Evolutionary conservation across 2,888 invertebrate species (phyloP).

Genomic region (Ornithoptera alexandrae): DNA sequence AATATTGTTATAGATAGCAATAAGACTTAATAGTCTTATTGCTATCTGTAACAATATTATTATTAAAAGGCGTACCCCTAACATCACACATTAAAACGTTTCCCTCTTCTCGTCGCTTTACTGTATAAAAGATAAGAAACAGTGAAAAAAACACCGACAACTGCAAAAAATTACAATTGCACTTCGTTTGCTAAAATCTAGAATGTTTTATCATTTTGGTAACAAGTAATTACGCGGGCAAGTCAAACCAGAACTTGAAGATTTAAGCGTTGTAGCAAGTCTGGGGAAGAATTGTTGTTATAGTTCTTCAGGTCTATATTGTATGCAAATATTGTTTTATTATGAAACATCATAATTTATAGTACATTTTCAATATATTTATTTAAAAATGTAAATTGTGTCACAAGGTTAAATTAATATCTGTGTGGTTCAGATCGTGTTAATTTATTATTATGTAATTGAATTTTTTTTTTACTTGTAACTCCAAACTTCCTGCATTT

Average conservation of each 20-base stretch:
- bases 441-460: too few relatives aligned
- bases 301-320: neutral
- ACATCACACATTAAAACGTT: neutral
- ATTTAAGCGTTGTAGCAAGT: neutral
- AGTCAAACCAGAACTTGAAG: neutral
- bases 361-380: too few relatives aligned
- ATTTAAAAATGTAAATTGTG: too few relatives aligned
- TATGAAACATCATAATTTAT: too few relatives aligned
- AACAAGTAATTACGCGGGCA: slow-evolving; percentile 3
- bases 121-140: neutral
- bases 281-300: slow-evolving; percentile 1
- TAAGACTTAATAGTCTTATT: too few relatives aligned
- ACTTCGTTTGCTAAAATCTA: neutral
- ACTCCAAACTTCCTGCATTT: too few relatives aligned
- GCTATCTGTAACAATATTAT: too few relatives aligned
- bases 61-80: too few relatives aligned
- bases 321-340: neutral
- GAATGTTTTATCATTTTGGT: neutral
- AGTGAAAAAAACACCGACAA: neutral
- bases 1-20: too few relatives aligned
- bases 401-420: too few relatives aligned
- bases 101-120: neutral
- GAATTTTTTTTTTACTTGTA: too few relatives aligned
- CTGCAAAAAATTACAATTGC: neutral
- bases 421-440: too few relatives aligned